These are phyloP conservation scores for Drosophila sordidula DNA, from an alignment of 2,888 invertebrate genomes.

Conservation along the genomic window DNA sequence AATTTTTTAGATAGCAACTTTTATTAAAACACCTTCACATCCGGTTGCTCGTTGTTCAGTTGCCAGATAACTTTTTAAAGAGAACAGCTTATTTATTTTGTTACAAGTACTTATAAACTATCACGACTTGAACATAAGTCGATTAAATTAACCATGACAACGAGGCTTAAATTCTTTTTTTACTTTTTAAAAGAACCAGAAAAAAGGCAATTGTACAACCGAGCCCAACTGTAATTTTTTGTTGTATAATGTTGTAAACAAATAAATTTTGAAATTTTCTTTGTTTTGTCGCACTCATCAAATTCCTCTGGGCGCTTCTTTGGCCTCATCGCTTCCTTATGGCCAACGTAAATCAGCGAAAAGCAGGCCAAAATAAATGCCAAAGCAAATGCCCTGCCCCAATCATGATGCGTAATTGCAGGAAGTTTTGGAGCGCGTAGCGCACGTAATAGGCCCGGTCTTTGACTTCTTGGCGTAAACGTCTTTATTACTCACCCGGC, in stretches of 20 bases:
- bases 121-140: too few species aligned
- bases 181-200: neutral
- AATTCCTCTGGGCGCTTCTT: neutral
- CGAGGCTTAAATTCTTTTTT: neutral
- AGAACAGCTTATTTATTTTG: too few species aligned
- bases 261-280: neutral
- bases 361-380: conserved; percentile 51
- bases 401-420: conserved; percentile 35
- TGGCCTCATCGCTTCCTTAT: conserved; percentile 38
- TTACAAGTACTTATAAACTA: too few species aligned
- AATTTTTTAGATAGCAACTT: too few species aligned
- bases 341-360: conserved; percentile 22
- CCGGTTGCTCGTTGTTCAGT: too few species aligned
- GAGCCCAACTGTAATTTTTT: neutral
- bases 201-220: neutral
- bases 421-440: conserved; percentile 70
- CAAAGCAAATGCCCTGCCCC: conserved; percentile 1
- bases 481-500: conserved; percentile 51
- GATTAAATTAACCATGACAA: neutral
- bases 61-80: too few species aligned
- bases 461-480: conserved; percentile 51
- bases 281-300: neutral
- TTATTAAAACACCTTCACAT: too few species aligned
- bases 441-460: conserved; percentile 65
- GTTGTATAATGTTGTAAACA: neutral